Conservation (phyloP, 2,113 vertebrate genomes). For the Paraplagusia blochii region DNA sequence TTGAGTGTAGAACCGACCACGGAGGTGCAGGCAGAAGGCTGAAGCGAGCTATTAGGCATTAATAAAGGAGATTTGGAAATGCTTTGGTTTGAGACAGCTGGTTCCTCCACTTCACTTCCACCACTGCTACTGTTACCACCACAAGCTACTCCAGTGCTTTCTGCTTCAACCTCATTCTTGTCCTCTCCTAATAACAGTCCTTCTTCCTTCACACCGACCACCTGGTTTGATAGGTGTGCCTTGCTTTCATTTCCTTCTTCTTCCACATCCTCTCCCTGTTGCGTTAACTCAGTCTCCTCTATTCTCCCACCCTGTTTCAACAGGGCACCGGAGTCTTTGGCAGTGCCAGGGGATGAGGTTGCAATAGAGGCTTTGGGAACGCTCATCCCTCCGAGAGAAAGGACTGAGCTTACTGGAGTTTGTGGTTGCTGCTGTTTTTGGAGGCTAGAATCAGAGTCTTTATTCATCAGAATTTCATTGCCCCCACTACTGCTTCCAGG, state of each 20-base stretch:
- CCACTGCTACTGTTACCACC: conserved; percentile 79
- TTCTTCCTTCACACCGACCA: conserved; percentile 84
- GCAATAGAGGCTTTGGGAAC: conserved; percentile 81
- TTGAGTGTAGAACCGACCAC: conserved; percentile 78
- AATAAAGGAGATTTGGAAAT: conserved; percentile 99
- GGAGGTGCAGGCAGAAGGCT: conserved; percentile 87
- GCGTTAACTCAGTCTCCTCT: conserved; percentile 78
- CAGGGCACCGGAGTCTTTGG: conserved; percentile 85
- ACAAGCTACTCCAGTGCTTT: conserved; percentile 79
- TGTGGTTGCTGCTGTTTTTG: conserved; percentile 77
- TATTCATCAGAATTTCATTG: conserved; percentile 68
- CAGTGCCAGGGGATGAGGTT: conserved; percentile 93
- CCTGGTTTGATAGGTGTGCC: conserved; percentile 66
- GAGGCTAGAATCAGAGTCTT: conserved; percentile 76
- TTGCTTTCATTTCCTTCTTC: conserved; percentile 73
- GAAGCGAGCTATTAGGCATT: conserved; percentile 98
- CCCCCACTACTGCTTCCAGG: conserved; percentile 76
- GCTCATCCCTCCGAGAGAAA: conserved; percentile 89
- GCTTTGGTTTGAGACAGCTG: conserved; percentile 99
- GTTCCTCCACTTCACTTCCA: conserved; percentile 85
- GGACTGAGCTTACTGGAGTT: conserved; percentile 74
- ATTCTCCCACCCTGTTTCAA: conserved; percentile 76
- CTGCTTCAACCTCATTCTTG: conserved; percentile 84
- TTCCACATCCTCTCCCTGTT: conserved; percentile 76
- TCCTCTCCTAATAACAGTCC: conserved; percentile 88